A percentile compares a stretch with the other conserved stretches of the same genome.
phyloP scores from a whole-genome alignment of 2,113 vertebrate genomes.

The Acrocephalus arundinaceus region DNA sequence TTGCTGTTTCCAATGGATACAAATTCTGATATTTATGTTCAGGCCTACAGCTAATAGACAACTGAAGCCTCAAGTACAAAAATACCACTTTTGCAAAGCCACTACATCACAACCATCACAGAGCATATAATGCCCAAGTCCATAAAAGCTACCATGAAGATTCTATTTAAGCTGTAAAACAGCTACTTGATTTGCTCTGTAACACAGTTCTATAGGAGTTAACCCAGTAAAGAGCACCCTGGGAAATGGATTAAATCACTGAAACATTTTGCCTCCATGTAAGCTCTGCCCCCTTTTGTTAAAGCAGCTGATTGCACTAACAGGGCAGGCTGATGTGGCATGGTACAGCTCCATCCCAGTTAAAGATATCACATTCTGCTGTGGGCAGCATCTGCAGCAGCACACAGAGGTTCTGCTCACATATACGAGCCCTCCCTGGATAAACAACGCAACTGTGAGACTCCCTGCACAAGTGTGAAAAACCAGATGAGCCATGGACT shows the following conservation, averaged over 20 bases:
- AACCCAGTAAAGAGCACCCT: neutral
- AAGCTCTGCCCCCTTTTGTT: neutral
- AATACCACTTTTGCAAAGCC: neutral
- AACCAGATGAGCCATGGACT: neutral
- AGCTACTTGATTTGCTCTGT: neutral
- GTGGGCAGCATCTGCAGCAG: neutral
- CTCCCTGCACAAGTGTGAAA: neutral
- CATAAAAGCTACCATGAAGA: neutral
- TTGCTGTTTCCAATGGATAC: neutral
- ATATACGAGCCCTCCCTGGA: rapidly evolving
- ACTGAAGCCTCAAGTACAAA: neutral
- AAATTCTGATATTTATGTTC: neutral
- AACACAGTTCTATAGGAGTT: neutral
- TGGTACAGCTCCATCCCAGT: neutral
- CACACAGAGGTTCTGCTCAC: neutral
- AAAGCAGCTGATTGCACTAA: neutral
- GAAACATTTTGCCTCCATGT: neutral
- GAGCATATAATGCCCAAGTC: neutral
- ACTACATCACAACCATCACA: neutral
- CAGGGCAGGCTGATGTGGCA: neutral
- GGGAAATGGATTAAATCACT: neutral
- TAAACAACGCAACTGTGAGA: neutral
- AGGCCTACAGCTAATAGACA: neutral
- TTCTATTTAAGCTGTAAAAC: neutral
- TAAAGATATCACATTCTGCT: rapidly evolving